Percentiles rank a stretch among this genome's conserved stretches.
Conservation (phyloP, 2,113 vertebrate species). For the Probosciger aterrimus region DNA sequence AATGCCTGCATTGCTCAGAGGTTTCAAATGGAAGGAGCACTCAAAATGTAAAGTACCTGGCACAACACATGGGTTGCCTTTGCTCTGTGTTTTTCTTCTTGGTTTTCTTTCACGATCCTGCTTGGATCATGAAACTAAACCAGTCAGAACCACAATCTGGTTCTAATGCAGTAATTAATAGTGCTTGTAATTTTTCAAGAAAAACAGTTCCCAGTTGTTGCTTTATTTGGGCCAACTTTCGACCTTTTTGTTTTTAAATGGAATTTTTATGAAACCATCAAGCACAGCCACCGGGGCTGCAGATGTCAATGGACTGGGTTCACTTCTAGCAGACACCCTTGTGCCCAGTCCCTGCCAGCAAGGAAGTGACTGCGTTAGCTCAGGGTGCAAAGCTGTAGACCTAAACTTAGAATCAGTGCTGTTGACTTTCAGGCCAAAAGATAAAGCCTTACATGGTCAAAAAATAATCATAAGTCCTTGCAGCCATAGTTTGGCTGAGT, state of each 20-base stretch:
- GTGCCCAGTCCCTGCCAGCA: background rate
- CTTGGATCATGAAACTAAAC: background rate
- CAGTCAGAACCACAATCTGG: slow-evolving; percentile 20
- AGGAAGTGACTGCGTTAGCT: background rate
- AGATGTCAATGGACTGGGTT: background rate
- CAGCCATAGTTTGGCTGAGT: background rate
- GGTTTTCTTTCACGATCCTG: background rate
- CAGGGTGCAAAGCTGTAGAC: background rate
- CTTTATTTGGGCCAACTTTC: slow-evolving; percentile 1
- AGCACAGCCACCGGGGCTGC: background rate
- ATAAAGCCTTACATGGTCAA: slow-evolving; percentile 9
- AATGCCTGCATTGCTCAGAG: background rate
- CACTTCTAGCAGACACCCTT: background rate
- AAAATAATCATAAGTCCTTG: background rate
- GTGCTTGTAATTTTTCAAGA: slow-evolving; percentile 16
- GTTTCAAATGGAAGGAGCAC: background rate
- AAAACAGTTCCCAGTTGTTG: background rate
- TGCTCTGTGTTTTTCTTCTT: background rate
- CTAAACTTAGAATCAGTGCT: background rate
- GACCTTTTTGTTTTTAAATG: slow-evolving; percentile 32
- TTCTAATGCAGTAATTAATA: slow-evolving; percentile 39
- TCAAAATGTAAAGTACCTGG: slow-evolving; percentile 10
- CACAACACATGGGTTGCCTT: slow-evolving; percentile 3
- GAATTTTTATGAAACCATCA: background rate
- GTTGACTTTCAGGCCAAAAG: background rate